phyloP scores from a whole-genome alignment of 2,888 invertebrate species.

The Listrodromus nycthemerus region DNA sequence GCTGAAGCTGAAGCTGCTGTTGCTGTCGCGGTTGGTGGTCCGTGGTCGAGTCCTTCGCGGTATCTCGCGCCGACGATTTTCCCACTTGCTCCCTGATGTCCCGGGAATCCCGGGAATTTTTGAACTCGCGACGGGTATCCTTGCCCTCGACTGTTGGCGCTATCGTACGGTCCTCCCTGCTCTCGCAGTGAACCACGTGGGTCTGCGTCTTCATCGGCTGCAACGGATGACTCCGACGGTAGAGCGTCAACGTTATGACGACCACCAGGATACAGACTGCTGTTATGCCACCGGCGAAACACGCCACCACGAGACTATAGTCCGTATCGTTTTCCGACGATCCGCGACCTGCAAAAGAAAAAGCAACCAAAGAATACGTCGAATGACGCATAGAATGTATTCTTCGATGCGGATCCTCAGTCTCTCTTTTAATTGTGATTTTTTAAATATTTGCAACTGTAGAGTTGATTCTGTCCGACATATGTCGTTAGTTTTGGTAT shows the following conservation, averaged over 20 bases:
- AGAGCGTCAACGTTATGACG: slow-evolving; percentile 80
- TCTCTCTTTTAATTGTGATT: too few species aligned
- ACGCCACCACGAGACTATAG: slow-evolving; percentile 81
- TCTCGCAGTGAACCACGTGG: slow-evolving; percentile 72
- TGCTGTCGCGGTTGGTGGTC: slow-evolving; percentile 62
- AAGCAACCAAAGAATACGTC: slow-evolving; percentile 19
- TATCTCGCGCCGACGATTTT: slow-evolving; percentile 33
- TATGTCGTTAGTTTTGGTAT: too few species aligned
- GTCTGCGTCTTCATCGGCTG: slow-evolving; percentile 74
- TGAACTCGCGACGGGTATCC: slow-evolving; percentile 47
- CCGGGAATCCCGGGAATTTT: slow-evolving; percentile 50
- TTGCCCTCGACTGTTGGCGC: slow-evolving; percentile 48
- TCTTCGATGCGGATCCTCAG: too few species aligned
- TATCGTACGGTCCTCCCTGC: slow-evolving; percentile 64
- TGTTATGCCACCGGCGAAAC: slow-evolving; percentile 81
- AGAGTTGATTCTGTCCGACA: too few species aligned
- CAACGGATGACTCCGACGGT: slow-evolving; percentile 77
- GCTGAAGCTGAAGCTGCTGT: slow-evolving; percentile 49
- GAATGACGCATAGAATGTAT: background rate
- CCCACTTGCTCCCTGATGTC: slow-evolving; percentile 44
- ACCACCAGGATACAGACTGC: slow-evolving; percentile 80
- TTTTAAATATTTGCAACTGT: too few species aligned
- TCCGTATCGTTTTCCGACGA: slow-evolving; percentile 76
- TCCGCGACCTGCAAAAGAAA: slow-evolving; percentile 76
- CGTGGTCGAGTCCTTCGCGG: slow-evolving; percentile 59